phyloP scores from a whole-genome alignment of 2,888 invertebrate species.

The Pantelozetes paolii region DNA sequence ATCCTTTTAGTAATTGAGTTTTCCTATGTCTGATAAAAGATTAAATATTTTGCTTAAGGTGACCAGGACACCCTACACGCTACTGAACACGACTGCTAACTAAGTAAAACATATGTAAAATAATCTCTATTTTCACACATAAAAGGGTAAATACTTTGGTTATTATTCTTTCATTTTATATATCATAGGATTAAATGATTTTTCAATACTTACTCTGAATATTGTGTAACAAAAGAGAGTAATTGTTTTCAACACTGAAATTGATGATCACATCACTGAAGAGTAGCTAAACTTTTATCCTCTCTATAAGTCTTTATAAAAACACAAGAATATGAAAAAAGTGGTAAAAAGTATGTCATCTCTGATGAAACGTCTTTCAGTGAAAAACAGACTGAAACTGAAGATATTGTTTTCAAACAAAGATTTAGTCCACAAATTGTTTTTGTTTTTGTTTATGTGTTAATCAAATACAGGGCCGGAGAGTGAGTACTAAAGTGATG shows the following conservation, averaged over 20 bases:
- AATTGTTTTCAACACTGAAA: neutral
- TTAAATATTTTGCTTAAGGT: too few relatives aligned
- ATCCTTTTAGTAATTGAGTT: too few relatives aligned
- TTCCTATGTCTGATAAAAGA: too few relatives aligned
- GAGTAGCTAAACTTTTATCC: neutral
- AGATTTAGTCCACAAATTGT: neutral
- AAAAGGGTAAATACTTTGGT: neutral
- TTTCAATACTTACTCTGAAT: neutral
- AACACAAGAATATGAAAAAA: too few relatives aligned
- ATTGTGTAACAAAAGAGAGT: neutral
- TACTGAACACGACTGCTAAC: too few relatives aligned
- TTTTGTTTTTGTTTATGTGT: neutral
- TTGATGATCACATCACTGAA: neutral
- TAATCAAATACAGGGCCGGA: neutral
- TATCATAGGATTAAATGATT: neutral
- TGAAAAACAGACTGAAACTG: neutral
- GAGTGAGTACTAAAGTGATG: neutral
- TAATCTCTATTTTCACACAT: neutral
- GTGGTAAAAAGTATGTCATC: neutral
- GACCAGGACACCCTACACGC: too few relatives aligned
- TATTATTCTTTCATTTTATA: slow-evolving; percentile 7
- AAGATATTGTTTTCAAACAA: neutral
- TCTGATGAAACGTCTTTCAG: too few relatives aligned
- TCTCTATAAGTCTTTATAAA: too few relatives aligned
- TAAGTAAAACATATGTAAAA: neutral